Evolutionary conservation across 2,797 vertebrate genomes (phyloP), one percentile per base, ranked within the genome.

Genomic region (Erethizon dorsatum): DNA sequence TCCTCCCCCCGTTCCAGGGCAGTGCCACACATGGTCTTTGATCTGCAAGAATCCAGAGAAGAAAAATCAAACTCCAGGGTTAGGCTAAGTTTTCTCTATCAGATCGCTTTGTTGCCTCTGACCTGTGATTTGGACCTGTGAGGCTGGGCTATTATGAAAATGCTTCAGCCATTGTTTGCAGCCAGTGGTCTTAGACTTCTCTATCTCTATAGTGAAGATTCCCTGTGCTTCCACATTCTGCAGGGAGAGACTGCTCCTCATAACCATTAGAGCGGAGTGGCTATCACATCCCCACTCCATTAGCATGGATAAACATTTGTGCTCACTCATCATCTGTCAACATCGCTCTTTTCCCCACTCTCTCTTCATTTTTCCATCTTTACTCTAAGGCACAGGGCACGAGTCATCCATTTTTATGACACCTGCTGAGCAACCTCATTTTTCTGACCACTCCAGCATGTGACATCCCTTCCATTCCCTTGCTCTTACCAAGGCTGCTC

Each of bases 341-440:
- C 88, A 28, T 65, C 94, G 75, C 84, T 77, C 97, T 24, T 8
- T 80, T 61, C 86, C 91, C 69, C 45, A 45, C 57, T 77, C 95
- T 86, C 45, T 95, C 79, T 90, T 47, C 80, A 88, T 96, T 95
- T 96, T 94, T 75, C 88, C 73, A 52, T 94, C 91, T 96, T 88
- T 87, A 54, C 84, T 97, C 83, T 57, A 89, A 98, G 50, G 79
- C 83, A 67, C 28, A 45, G 52, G 37, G 84, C 63, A 96, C 75
- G 92, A 93, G 90, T 65, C 93, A 98, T 95, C 89, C 83, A 84
- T 22, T 59, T 75, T 84, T 78, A 24, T 75, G 94, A 96, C 71
- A 89, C 5, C 24, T 90, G 93, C 94, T 91, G 90, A 73, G 45
- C 73, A 47, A 69, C 97, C 95, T 96, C 47, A 95, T 95, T 97